phyloP scores from a whole-genome alignment of 1,140 invertebrate species.

The Drosophila sulfurigaster region DNA sequence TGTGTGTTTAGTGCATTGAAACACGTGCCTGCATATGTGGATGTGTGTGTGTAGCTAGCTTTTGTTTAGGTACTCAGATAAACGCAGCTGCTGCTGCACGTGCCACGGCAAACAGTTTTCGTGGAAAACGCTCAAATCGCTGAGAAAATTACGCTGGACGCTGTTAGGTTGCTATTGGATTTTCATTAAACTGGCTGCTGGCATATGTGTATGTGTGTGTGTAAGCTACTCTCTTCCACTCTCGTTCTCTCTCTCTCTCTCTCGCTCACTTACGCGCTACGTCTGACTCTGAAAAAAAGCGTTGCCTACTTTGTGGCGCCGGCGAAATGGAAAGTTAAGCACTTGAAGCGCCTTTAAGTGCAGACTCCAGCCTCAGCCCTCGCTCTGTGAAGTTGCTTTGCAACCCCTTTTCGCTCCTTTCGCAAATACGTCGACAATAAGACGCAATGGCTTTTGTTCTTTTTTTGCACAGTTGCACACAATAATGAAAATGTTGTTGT shows the following conservation, averaged over 20 bases:
- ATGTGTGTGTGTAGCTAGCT: constrained; percentile 24
- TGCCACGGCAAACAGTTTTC: constrained; percentile 42
- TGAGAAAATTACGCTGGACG: constrained; percentile 69
- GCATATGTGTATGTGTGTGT: constrained; percentile 13
- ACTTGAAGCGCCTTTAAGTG: constrained; percentile 67
- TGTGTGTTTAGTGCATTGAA: constrained; percentile 31
- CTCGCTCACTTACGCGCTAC: too few relatives aligned
- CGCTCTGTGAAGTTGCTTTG: not conserved
- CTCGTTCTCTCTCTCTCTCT: not conserved
- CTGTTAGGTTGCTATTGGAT: constrained; percentile 48
- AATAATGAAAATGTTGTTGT: constrained; percentile 84
- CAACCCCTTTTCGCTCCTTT: constrained; percentile 54
- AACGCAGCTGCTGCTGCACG: constrained; percentile 42
- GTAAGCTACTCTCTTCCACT: not conserved
- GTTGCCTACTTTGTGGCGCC: constrained; percentile 73
- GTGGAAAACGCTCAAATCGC: constrained; percentile 37
- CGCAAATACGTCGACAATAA: constrained; percentile 44
- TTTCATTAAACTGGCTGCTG: constrained; percentile 61
- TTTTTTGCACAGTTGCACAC: constrained; percentile 79
- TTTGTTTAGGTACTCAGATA: constrained; percentile 70
- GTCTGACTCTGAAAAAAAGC: constrained; percentile 48
- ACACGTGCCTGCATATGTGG: constrained; percentile 29
- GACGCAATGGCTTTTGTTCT: constrained; percentile 72
- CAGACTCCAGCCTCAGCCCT: constrained; percentile 13
- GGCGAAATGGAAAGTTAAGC: constrained; percentile 75